Base-by-base conservation (phyloP, 2,113 vertebrate species). In the Notothenia coriiceps region DNA sequence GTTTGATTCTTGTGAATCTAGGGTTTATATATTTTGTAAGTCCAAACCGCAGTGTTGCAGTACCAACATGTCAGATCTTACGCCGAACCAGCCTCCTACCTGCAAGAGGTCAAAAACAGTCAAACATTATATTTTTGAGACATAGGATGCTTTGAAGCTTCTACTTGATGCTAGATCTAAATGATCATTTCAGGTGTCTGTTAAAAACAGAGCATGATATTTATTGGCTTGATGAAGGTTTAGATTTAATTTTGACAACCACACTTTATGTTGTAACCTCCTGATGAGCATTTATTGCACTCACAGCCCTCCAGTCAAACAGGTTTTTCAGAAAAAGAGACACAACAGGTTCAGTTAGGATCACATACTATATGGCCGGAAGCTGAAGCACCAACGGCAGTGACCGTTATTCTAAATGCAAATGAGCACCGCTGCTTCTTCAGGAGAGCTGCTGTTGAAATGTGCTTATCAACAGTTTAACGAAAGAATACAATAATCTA, bases 381-480 rank as follows among this genome's bases (percentile, higher is more conserved):
- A 85, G 85, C 76, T 70, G 20, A 46, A 55, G 40, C 46, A 49
- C 44, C 35, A 54, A 71, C 43, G 70, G 29, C 20, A 86, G 10
- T 20, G 5, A 66, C 72, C 9, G 74, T 87, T 84, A 80, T 11
- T 75, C 59, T 74, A 56, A 60, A 86, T 89, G 89, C 40, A 85
- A 88, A 85, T 84, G 3, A 51, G 35, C 70, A 10, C 52, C 51
- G 77, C 44, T 74, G 35, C 22, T 74, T 68, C 51, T 70, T 18
- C 8, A 55, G 4, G 12, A 55, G 57, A 35, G 47, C 47, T 72
- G 62, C 46, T 72, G 68, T 52, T 55, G 29, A 59, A 80, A 70
- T 72, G 29, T 62, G 35, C 72, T 65, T 43, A 80, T 15, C 22
- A 13, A 68, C 77, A 11, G 2, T 70, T 86, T 82, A 54, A 33